Base-by-base conservation (phyloP, 2,888 invertebrate species). In the Amorpha juglandis region DNA sequence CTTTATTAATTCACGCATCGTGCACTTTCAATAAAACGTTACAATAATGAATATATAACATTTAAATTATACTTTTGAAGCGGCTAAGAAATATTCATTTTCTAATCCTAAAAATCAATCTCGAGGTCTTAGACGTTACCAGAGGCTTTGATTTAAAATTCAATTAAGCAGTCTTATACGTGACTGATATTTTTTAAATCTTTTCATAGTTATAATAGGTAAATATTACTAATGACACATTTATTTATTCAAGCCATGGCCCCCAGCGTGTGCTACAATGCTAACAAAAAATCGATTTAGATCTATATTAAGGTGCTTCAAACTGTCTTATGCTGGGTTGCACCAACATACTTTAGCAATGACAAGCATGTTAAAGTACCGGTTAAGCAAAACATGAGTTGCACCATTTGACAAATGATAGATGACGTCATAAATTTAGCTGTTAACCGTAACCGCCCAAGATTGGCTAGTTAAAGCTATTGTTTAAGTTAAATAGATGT, bases 131-230 rank as follows among this genome's bases (percentile, higher is more conserved):
- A 11, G 6, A 8, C 53, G 16, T 19, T 19, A 50, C 9, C 9
- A n/a, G 38, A 7, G 19, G 11, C 38, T 73, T 70, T 68, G 71
- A 78, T 79, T 83, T 78, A 76, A 82, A 78, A 85, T 86, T 85
- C 80, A 78, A 82, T 83, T 78, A 81, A 27, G 27, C 27, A 71
- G 63, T 69, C 78, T 73, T 71, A 71, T 76, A 81, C 83, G 82
- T 84, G 83, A 78, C 76, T 76, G 71, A 47, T 50, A 70, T 77
- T 69, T n/a, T 68, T 58, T 19, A 55, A 48, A 35, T 16, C 47
- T 48, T 33, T 47, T 58, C 42, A 45, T 16, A 33, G 45, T 64
- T 27, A 64, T 11, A 53, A 45, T 38, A 50, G 38, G 50, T 19
- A 68, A 51, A 69, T 70, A 68, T 69, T 66, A 35, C 47, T 45